Evolutionary conservation across 2,888 invertebrate genomes (phyloP), one percentile per base, ranked within the genome.

Genomic region (Blastobasis adustella): DNA sequence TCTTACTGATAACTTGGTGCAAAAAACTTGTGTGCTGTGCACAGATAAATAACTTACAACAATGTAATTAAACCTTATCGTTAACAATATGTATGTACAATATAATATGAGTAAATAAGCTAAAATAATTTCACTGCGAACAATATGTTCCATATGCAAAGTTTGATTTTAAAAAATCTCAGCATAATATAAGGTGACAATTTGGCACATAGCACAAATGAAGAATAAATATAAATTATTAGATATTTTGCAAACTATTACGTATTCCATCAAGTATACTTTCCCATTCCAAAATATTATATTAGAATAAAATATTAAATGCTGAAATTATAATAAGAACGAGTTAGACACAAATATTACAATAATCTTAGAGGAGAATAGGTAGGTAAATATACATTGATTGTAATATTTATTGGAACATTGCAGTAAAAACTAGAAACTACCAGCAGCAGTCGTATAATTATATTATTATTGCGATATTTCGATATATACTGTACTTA

Each of bases 401-500:
- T 23, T 23, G 23, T 23, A 23, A 23, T 23, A 23, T 23, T 23
- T 23, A 23, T 23, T 23, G 23, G 23, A 23, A 23, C 23, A 23
- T 23, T 23, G 23, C 23, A 23, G 1, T 23, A 23, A 23, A 23
- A 23, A 62, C 58, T 63, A 66, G 62, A 54, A 62, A 63, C 45
- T 58, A 49, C 42, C 45, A 46, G 37, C 41, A 40, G 45, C 23
- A 46, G 46, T 46, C 52, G 48, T 42, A 54, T 23, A 23, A 23
- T 23, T 2, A 23, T 23, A 23, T 23, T 54, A 60, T 63, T 61
- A 62, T 63, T 66, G 63, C 56, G 54, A 10, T 45, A 47, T 41
- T 45, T 36, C 45, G 38, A 48, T 37, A 49, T 54, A 47, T 61
- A 65, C 72, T 72, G 68, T 68, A 70, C 69, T 71, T 69, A 73